Evolutionary conservation across 2,113 vertebrate genomes (phyloP).

Genomic region (Bagarius yarrelli): DNA sequence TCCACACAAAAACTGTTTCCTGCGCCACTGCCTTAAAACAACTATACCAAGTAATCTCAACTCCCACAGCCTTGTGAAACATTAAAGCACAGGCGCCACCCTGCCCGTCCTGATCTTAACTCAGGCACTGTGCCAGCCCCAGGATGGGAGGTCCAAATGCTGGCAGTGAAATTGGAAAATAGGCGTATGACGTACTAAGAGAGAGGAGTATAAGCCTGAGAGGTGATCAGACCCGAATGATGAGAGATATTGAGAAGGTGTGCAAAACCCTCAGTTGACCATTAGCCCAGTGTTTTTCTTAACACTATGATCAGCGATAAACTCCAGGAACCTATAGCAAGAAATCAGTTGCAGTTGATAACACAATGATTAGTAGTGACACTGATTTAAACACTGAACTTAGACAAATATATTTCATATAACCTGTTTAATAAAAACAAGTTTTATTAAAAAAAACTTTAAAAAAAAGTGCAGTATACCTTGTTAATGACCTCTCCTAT

Average conservation of each 20-base stretch:
- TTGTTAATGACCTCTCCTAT: neutral
- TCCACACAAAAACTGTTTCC: slow-evolving; percentile 65
- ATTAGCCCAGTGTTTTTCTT: neutral
- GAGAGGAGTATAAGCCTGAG: slow-evolving; percentile 53
- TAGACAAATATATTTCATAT: neutral
- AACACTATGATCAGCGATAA: slow-evolving; percentile 5
- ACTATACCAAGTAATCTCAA: slow-evolving; percentile 70
- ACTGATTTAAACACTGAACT: neutral
- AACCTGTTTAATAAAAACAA: neutral
- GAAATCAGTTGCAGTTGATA: slow-evolving; percentile 14
- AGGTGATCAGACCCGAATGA: slow-evolving; percentile 70
- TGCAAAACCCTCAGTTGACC: slow-evolving; percentile 23
- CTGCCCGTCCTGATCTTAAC: slow-evolving; percentile 70
- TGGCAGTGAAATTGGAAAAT: slow-evolving; percentile 65
- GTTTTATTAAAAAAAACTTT: neutral
- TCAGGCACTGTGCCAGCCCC: slow-evolving; percentile 71
- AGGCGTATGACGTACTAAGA: slow-evolving; percentile 36
- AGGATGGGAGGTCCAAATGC: slow-evolving; percentile 64
- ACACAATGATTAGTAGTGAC: neutral
- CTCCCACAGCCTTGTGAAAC: slow-evolving; percentile 76
- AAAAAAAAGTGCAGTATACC: neutral
- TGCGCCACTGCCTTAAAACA: slow-evolving; percentile 69
- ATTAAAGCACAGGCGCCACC: slow-evolving; percentile 78
- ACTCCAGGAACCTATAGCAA: neutral
- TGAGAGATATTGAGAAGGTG: slow-evolving; percentile 81